phyloP scores from a whole-genome alignment of 2,797 vertebrate species.

The Danio choprae region DNA sequence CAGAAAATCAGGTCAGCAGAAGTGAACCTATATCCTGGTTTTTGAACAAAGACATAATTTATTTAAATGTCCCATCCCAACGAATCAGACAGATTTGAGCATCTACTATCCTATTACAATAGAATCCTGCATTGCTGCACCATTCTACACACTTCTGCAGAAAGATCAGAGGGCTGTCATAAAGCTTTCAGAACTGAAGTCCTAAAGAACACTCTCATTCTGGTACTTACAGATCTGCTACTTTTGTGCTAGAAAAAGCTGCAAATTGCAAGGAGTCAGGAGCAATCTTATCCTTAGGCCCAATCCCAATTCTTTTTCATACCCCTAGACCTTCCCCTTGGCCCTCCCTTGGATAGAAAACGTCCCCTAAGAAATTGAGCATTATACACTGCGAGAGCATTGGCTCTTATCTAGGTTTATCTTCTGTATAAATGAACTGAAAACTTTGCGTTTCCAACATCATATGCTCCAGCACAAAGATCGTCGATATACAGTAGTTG shows the following conservation, averaged over 20 bases:
- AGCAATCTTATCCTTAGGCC: background rate
- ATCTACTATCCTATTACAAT: slow-evolving; percentile 45
- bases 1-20: background rate
- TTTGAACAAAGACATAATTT: slow-evolving; percentile 14
- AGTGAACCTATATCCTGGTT: slow-evolving; percentile 22
- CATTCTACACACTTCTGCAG: slow-evolving; percentile 20
- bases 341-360: too few relatives aligned
- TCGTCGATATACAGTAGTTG: too few relatives aligned
- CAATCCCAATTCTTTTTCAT: too few relatives aligned
- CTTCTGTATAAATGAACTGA: too few relatives aligned
- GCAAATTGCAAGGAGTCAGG: background rate
- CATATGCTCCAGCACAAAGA: too few relatives aligned
- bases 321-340: too few relatives aligned
- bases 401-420: too few relatives aligned
- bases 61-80: slow-evolving; percentile 21
- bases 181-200: slow-evolving; percentile 14
- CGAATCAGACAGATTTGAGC: background rate
- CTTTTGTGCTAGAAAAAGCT: slow-evolving; percentile 23
- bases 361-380: too few relatives aligned
- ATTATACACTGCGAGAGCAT: too few relatives aligned
- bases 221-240: background rate
- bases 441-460: too few relatives aligned
- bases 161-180: slow-evolving; percentile 11
- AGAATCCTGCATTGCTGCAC: slow-evolving; percentile 25
- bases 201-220: slow-evolving; percentile 3